Evolutionary conservation across 2,113 vertebrate genomes (phyloP).

Genomic region (Gorsachius goisagi): DNA sequence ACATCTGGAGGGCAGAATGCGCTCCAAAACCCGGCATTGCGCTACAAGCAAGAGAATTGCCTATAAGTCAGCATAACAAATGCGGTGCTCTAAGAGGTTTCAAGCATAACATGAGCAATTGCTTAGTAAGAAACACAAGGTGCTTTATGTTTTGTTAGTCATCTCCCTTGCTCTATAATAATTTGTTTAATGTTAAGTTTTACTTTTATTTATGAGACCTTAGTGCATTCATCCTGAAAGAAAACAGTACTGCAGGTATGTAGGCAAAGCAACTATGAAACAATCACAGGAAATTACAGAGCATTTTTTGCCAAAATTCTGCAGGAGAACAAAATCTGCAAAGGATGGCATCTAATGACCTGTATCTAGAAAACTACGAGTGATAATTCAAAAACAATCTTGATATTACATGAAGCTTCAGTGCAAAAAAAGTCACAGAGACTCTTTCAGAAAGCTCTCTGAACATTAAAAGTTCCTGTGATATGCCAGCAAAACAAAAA

Average conservation of each 20-base stretch:
- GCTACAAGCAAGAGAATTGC: background rate
- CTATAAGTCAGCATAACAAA: background rate
- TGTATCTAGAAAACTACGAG: background rate
- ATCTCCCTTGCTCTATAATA: background rate
- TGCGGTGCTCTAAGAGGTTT: background rate
- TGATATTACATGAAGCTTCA: background rate
- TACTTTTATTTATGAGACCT: background rate
- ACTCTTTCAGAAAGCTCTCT: background rate
- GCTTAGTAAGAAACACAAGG: background rate
- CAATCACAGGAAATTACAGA: background rate
- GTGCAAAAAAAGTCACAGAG: background rate
- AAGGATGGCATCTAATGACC: background rate
- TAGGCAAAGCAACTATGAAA: background rate
- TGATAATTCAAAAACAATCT: background rate
- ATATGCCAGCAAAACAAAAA: background rate
- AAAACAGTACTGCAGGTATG: background rate
- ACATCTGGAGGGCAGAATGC: too few relatives aligned
- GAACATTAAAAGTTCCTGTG: background rate
- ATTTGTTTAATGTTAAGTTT: background rate
- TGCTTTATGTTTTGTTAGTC: background rate
- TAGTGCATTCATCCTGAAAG: background rate
- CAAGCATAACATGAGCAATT: background rate
- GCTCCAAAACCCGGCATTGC: too few relatives aligned
- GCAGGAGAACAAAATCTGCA: background rate
- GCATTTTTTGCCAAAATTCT: background rate